Evolutionary conservation across 2,797 vertebrate genomes (phyloP).

Genomic region (Chlorospingus flavigularis): DNA sequence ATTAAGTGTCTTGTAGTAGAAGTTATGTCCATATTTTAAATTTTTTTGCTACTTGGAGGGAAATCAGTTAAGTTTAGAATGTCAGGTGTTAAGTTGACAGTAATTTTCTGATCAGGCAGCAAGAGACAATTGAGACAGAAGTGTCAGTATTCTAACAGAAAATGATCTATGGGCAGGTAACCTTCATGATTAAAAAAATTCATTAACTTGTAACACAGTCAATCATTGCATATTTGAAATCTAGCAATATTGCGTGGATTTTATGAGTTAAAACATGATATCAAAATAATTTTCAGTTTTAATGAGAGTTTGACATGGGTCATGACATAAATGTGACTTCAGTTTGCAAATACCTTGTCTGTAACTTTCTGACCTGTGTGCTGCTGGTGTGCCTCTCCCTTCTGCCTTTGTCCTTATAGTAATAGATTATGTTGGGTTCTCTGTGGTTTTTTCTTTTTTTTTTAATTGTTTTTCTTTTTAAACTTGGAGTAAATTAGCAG

Average conservation of each 20-base stretch:
- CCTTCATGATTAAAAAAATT: not conserved
- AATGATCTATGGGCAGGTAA: not conserved
- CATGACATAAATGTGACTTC: not conserved
- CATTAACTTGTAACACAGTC: not conserved
- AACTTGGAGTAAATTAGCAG: not conserved
- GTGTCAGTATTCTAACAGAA: not conserved
- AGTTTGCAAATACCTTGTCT: constrained; percentile 67
- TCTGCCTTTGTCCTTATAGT: constrained; percentile 56
- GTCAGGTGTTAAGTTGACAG: not conserved
- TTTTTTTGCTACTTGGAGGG: not conserved
- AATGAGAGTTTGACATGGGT: not conserved
- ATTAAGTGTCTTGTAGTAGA: not conserved
- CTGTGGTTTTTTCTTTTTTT: not conserved
- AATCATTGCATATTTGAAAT: not conserved
- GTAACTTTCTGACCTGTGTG: constrained; percentile 60
- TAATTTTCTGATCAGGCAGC: not conserved
- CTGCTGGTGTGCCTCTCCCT: constrained; percentile 55
- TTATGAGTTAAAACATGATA: not conserved
- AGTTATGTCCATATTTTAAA: not conserved
- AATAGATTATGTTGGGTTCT: constrained; percentile 48
- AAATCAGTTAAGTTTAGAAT: not conserved
- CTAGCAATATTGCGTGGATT: not conserved
- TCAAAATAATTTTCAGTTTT: not conserved
- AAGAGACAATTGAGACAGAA: not conserved
- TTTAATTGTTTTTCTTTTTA: not conserved